These are phyloP conservation scores for Isoperla grammatica DNA, from an alignment of 2,888 invertebrate genomes.

Conservation along the genomic window DNA sequence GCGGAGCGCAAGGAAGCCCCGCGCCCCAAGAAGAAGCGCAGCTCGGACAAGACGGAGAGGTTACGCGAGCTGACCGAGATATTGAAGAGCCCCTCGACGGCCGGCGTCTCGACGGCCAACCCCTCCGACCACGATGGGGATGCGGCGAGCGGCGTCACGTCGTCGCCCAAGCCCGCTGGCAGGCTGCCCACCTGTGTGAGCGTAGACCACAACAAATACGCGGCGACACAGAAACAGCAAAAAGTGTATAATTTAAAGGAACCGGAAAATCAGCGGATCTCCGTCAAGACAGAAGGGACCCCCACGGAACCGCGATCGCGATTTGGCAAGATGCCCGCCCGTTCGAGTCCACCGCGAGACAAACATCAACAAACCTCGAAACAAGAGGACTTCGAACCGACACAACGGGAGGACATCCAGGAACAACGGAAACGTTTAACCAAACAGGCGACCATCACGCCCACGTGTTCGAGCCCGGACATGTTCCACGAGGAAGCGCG, in stretches of 20 bases:
- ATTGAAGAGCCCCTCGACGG: constrained; percentile 54
- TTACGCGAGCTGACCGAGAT: constrained; percentile 72
- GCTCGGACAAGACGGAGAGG: constrained; percentile 63
- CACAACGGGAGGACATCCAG: neutral
- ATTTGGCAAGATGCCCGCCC: constrained; percentile 8
- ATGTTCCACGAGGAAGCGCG: neutral
- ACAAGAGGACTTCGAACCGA: neutral
- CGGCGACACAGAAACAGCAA: neutral
- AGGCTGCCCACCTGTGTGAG: constrained; percentile 3
- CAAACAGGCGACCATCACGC: constrained; percentile 3
- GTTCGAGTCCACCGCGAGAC: neutral
- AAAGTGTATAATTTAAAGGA: too few relatives aligned
- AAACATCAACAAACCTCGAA: constrained; percentile 9
- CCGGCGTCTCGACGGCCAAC: constrained; percentile 1
- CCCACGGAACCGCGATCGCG: too few relatives aligned
- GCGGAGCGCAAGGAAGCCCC: constrained; percentile 37
- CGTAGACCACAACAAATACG: neutral
- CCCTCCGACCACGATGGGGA: constrained; percentile 1
- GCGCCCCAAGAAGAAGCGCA: constrained; percentile 32
- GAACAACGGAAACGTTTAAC: neutral
- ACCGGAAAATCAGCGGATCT: too few relatives aligned
- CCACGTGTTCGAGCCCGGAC: neutral
- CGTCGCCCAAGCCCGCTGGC: neutral
- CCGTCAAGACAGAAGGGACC: too few relatives aligned
- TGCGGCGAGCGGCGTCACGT: neutral